Evolutionary conservation across 1,140 invertebrate genomes (phyloP).

Genomic region (Drosophila ambigua): DNA sequence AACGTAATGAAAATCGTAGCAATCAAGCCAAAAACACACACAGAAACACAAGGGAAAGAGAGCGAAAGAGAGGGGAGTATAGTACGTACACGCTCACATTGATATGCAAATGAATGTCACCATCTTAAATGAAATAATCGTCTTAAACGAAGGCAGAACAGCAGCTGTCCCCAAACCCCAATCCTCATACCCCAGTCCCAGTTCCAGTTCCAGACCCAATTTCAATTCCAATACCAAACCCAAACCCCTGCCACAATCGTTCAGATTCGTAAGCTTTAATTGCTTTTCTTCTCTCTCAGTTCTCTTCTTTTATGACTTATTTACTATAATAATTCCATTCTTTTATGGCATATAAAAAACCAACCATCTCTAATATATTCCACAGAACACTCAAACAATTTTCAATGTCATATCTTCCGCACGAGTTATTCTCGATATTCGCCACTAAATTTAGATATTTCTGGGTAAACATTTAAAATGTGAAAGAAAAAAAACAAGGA

Average conservation of each 20-base stretch:
- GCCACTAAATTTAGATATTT: conserved; percentile 58
- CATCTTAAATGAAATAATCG: conserved; percentile 82
- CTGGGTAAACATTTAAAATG: conserved; percentile 49
- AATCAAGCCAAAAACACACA: conserved; percentile 71
- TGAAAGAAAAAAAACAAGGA: conserved; percentile 13
- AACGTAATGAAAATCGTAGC: conserved; percentile 82
- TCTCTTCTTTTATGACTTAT: conserved; percentile 63
- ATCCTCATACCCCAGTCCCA: neutral
- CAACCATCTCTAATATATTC: conserved; percentile 23
- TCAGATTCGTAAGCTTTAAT: conserved; percentile 51
- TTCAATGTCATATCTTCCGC: conserved; percentile 60
- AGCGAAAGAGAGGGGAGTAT: conserved; percentile 22
- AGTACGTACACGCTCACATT: conserved; percentile 42
- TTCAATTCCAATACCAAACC: conserved; percentile 4
- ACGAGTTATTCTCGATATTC: conserved; percentile 31
- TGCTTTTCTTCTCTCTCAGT: conserved; percentile 62
- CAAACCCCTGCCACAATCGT: neutral
- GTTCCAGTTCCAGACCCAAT: conserved; percentile 8
- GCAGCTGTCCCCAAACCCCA: conserved; percentile 15
- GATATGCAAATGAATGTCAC: conserved; percentile 83
- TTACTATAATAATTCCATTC: conserved; percentile 53
- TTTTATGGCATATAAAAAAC: conserved; percentile 16
- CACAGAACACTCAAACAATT: conserved; percentile 27
- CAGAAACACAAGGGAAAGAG: conserved; percentile 26
- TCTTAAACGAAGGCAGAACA: conserved; percentile 70